These are phyloP conservation scores for Nylanderia fulva DNA, from an alignment of 1,140 invertebrate species.

Conservation along the genomic window DNA sequence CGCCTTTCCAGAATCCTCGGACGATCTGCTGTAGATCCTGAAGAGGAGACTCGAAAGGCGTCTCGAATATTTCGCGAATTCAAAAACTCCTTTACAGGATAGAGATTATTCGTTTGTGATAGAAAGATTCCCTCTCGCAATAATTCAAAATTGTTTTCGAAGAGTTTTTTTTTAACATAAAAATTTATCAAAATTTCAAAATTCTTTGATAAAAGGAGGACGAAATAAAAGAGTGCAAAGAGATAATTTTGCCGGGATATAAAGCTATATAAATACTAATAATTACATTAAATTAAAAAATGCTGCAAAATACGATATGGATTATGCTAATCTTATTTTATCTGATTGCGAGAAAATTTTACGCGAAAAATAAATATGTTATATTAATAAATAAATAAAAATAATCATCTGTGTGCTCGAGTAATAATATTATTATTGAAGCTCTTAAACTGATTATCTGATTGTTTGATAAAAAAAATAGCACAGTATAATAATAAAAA, in stretches of 20 bases:
- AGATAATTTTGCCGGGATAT: constrained; percentile 12
- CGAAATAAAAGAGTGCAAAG: not conserved
- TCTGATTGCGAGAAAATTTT: not conserved
- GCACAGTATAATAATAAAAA: not conserved
- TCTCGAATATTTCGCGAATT: constrained; percentile 5
- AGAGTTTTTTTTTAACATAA: not conserved
- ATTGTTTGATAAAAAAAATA: not conserved
- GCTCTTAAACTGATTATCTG: not conserved
- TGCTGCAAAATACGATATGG: not conserved
- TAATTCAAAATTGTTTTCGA: not conserved
- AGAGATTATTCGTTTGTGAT: not conserved
- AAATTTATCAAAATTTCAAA: not conserved
- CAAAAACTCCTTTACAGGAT: not conserved
- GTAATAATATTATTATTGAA: not conserved
- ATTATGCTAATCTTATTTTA: constrained; percentile 44
- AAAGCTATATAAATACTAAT: not conserved
- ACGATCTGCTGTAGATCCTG: constrained; percentile 32
- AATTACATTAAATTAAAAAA: constrained; percentile 25
- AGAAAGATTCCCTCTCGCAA: not conserved
- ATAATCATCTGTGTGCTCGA: constrained; percentile 6
- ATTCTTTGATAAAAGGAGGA: not conserved
- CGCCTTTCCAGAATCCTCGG: constrained; percentile 49
- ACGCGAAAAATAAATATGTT: not conserved
- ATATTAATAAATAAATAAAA: constrained; percentile 38
- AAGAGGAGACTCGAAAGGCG: constrained; percentile 22